Evolutionary conservation across 2,888 invertebrate genomes (phyloP).

Genomic region (Cataglyphis albicans): DNA sequence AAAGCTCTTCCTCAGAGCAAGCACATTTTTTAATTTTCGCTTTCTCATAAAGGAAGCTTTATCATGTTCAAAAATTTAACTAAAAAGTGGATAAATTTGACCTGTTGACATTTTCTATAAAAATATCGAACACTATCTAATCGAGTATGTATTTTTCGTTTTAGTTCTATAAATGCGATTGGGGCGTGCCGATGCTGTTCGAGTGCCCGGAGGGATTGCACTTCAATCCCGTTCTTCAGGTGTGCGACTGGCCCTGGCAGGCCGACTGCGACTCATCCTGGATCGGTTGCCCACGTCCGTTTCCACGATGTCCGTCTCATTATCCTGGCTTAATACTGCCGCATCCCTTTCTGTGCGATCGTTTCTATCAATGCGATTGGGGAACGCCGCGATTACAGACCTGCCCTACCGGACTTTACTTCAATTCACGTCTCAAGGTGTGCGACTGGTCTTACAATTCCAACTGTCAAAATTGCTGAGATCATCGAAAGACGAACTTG

Average conservation of each 20-base stretch:
- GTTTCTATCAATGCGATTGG: slow-evolving; percentile 30
- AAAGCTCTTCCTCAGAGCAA: too few relatives aligned
- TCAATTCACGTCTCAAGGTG: slow-evolving; percentile 11
- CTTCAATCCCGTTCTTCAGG: slow-evolving; percentile 66
- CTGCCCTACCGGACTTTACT: slow-evolving; percentile 16
- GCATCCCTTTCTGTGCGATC: slow-evolving; percentile 33
- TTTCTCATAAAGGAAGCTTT: too few relatives aligned
- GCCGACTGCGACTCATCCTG: slow-evolving; percentile 50
- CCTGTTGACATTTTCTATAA: too few relatives aligned
- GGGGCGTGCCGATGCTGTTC: slow-evolving; percentile 23
- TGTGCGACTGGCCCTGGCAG: slow-evolving; percentile 68
- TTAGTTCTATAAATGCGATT: slow-evolving; percentile 38
- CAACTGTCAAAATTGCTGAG: slow-evolving; percentile 24
- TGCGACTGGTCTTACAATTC: slow-evolving; percentile 40
- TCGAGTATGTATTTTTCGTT: background rate
- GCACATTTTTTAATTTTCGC: too few relatives aligned
- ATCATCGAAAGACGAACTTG: background rate
- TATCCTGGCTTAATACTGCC: background rate
- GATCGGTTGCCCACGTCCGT: slow-evolving; percentile 15
- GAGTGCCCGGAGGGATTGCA: slow-evolving; percentile 59
- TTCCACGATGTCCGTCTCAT: background rate
- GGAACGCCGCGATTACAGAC: slow-evolving; percentile 4
- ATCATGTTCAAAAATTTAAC: too few relatives aligned
- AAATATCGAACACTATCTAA: background rate
- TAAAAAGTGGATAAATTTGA: too few relatives aligned